Base-by-base conservation (phyloP, 2,113 vertebrate species). In the Ailurus styani region DNA sequence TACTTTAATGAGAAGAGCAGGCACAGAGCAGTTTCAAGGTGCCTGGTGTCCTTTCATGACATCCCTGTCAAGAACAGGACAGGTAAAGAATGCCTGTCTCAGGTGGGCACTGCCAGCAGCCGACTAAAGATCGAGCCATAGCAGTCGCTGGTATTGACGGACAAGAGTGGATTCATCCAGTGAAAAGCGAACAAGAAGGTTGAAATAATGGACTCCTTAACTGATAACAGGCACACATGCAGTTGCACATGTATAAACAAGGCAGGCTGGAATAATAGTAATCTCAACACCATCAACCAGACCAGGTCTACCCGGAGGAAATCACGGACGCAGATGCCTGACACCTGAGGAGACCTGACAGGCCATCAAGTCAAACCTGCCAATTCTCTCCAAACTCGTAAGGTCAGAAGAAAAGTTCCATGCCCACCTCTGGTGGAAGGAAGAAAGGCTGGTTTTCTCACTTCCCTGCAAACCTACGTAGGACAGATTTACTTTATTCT, bases 151-250 rank as follows among this genome's bases (percentile, higher is more conserved):
- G 68, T 5, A 7, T 0, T 45, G 6, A 21, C 37, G 9, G 40
- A 45, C 37, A 45, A 70, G 47, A 21, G 81, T 60, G 2, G 70
- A 11, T 7, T n/a, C 21, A 18, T 1, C 8, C 13, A 0, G n/a
- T 6, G 25, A 68, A 1, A 4, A n/a, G 15, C 4, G 50, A 40
- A 6, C 17, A 13, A 57, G 34, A 42, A 37, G 7, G 2, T 8
- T 6, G 5, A 6, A 13, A 13, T 2, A n/a, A 10, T 0, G 4
- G 57, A 40, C 42, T 55, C 42, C 60, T 23, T 15, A 2, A 9
- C 34, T 45, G 13, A 5, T 5, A 20, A 70, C 0, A 6, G 20
- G 52, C 20, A 31, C 0, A 1, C 0, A 1, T 0, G 1, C 7
- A 5, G 27, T 1, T 5, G 27, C 12, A 9, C 6, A 3, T 2